phyloP scores from a whole-genome alignment of 1,140 invertebrate genomes.

The Helicorthomorpha holstii region DNA sequence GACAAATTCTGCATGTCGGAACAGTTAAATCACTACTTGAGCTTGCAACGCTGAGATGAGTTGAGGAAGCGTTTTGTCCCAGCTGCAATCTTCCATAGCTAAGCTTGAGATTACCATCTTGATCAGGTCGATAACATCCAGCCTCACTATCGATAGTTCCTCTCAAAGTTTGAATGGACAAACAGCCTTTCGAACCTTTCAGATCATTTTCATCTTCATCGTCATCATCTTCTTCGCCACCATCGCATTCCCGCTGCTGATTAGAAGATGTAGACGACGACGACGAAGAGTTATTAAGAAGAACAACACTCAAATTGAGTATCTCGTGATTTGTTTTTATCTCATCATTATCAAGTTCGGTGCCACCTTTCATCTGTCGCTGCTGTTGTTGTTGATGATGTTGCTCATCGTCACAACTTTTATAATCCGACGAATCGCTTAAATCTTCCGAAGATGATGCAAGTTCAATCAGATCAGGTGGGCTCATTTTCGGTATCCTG shows the following conservation, averaged over 20 bases:
- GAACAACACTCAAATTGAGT: not conserved
- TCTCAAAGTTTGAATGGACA: not conserved
- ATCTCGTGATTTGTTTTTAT: not conserved
- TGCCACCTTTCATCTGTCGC: too few species aligned
- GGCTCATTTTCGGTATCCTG: too few species aligned
- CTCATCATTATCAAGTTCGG: not conserved
- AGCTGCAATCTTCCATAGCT: not conserved
- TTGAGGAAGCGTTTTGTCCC: not conserved
- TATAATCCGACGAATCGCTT: not conserved
- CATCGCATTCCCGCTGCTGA: not conserved
- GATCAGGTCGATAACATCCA: too few species aligned
- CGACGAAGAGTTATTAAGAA: not conserved
- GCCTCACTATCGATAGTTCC: not conserved
- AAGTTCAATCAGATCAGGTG: not conserved
- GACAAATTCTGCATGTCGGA: conserved; percentile 34
- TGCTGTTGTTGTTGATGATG: not conserved
- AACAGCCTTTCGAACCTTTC: not conserved
- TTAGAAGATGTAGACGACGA: not conserved
- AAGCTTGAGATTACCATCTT: too few species aligned
- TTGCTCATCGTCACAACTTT: not conserved
- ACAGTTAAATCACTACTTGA: conserved; percentile 16
- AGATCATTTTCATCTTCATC: not conserved
- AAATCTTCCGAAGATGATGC: not conserved
- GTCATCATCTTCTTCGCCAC: not conserved
- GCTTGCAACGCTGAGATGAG: conserved; percentile 10